phyloP scores from a whole-genome alignment of 2,888 invertebrate species.

The Leucophenga maculata region DNA sequence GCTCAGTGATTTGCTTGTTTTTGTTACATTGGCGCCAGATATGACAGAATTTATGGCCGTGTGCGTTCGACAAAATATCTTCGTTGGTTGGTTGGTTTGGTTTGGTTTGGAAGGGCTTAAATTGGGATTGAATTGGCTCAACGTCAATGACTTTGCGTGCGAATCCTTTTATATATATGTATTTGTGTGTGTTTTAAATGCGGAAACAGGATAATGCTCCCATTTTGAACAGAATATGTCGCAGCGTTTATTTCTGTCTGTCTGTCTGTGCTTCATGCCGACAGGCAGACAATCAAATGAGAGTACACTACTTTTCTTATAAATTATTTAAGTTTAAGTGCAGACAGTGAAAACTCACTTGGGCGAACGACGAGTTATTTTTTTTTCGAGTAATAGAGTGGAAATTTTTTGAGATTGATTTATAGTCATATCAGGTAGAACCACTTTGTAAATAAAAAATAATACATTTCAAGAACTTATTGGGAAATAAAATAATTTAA shows the following conservation, averaged over 20 bases:
- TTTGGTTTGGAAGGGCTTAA: background rate
- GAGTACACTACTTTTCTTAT: background rate
- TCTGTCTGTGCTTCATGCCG: background rate
- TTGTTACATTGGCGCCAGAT: constrained; percentile 12
- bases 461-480: too few species aligned
- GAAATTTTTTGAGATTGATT: too few species aligned
- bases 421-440: too few species aligned
- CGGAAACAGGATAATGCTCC: background rate
- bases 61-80: background rate
- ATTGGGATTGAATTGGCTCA: constrained; percentile 3
- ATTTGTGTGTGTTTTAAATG: background rate
- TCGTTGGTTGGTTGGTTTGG: background rate
- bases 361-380: too few species aligned
- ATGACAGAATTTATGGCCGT: constrained; percentile 8
- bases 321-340: background rate
- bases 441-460: too few species aligned
- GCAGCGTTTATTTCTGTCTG: background rate
- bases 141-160: constrained; percentile 4
- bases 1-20: background rate
- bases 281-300: too few species aligned
- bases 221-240: background rate
- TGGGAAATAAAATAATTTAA: too few species aligned
- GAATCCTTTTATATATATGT: background rate
- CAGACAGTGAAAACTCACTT: too few species aligned
- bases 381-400: too few species aligned